Evolutionary conservation across 2,113 vertebrate genomes (phyloP).

Genomic region (Paedocypris sp.): DNA sequence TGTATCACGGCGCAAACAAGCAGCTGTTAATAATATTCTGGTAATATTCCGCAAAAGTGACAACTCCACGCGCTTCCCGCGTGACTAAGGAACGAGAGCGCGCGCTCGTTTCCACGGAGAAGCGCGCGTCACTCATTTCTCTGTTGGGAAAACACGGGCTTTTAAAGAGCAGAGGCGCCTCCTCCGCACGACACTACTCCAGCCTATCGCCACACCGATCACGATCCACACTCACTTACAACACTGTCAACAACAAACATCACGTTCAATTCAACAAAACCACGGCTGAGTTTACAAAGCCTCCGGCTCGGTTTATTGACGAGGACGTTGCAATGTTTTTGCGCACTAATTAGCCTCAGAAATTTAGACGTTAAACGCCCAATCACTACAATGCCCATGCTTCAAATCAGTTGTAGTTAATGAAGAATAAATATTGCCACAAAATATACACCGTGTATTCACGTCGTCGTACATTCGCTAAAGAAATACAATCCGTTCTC

Average conservation of each 20-base stretch:
- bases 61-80: conserved; percentile 19
- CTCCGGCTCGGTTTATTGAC: neutral
- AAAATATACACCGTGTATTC: too few relatives aligned
- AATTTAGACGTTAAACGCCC: too few relatives aligned
- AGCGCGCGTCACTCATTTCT: conserved; percentile 18
- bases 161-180: conserved; percentile 31
- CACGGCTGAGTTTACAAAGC: neutral
- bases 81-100: neutral
- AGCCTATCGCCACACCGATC: neutral
- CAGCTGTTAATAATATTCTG: neutral
- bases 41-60: conserved; percentile 2
- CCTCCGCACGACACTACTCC: conserved; percentile 24
- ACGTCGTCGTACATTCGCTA: too few relatives aligned
- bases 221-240: conserved; percentile 1
- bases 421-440: too few relatives aligned
- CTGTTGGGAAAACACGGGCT: conserved; percentile 14
- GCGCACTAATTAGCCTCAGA: too few relatives aligned
- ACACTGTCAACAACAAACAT: neutral
- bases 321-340: neutral
- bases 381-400: too few relatives aligned
- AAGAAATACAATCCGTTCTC: too few relatives aligned
- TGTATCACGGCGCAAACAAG: neutral
- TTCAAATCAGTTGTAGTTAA: too few relatives aligned
- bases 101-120: neutral
- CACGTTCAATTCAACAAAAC: neutral